Evolutionary conservation across 2,113 vertebrate genomes (phyloP).

Genomic region (Neolamprologus kungweensis): DNA sequence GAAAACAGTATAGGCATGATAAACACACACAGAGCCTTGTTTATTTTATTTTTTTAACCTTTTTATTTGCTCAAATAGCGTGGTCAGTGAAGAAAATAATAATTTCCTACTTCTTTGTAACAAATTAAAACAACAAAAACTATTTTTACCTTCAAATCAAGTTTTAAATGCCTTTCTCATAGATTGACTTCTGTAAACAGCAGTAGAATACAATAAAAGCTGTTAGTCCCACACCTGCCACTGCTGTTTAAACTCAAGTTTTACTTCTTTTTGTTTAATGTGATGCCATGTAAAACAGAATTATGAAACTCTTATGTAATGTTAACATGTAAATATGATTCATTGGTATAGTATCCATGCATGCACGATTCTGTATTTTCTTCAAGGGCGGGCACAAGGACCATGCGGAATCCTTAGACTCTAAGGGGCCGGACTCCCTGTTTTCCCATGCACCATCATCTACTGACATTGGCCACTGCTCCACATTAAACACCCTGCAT

Average conservation of each 20-base stretch:
- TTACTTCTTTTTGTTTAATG: background rate
- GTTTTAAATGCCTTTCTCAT: background rate
- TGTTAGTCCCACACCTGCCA: background rate
- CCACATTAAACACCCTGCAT: constrained; percentile 52
- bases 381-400: constrained; percentile 54
- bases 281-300: background rate
- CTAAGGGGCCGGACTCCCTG: constrained; percentile 29
- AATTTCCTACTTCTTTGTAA: background rate
- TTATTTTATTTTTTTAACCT: background rate
- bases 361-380: background rate
- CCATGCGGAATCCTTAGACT: constrained; percentile 33
- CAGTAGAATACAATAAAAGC: background rate
- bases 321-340: background rate
- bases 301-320: background rate
- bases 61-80: background rate
- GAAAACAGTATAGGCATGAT: background rate
- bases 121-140: background rate
- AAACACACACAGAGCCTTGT: background rate
- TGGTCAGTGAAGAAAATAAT: background rate
- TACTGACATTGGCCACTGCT: constrained; percentile 69
- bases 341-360: background rate
- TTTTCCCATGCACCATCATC: constrained; percentile 46
- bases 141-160: background rate
- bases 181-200: background rate
- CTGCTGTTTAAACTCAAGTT: background rate